These are phyloP conservation scores for Apodemia zela DNA, from an alignment of 2,888 invertebrate genomes.

Conservation along the genomic window DNA sequence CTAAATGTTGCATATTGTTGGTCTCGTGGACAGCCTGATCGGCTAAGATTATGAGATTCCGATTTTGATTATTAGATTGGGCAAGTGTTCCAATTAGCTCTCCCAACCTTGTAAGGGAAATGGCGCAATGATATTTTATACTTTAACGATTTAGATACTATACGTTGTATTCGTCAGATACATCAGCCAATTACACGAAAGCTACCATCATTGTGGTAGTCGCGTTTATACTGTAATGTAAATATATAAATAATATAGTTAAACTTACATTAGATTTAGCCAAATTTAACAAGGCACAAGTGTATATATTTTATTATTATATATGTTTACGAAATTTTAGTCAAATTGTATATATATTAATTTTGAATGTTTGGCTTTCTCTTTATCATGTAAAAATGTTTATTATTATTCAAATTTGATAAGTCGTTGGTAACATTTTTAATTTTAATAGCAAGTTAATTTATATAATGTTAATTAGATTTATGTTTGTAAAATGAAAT, in stretches of 20 bases:
- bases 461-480: constrained; percentile 20
- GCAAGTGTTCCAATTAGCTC: too few species aligned
- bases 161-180: too few species aligned
- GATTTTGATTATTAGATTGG: too few species aligned
- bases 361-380: constrained; percentile 20
- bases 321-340: constrained; percentile 16
- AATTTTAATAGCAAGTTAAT: constrained; percentile 18
- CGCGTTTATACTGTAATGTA: not conserved
- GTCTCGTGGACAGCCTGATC: too few species aligned
- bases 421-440: constrained; percentile 20
- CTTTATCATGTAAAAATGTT: constrained; percentile 16
- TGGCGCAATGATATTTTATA: too few species aligned
- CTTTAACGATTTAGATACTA: too few species aligned
- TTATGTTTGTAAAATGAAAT: constrained; percentile 4
- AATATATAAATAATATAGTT: not conserved
- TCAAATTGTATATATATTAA: constrained; percentile 15
- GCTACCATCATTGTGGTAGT: too few species aligned
- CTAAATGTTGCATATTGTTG: too few species aligned
- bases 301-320: constrained; percentile 19
- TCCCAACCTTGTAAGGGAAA: too few species aligned
- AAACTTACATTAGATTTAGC: not conserved
- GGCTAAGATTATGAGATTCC: too few species aligned
- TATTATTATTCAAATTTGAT: constrained; percentile 15
- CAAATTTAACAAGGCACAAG: constrained; percentile 18
- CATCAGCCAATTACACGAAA: too few species aligned